Percentiles rank a stretch among this genome's conserved stretches.
Conservation (phyloP, 2,797 vertebrate genomes). For the Micropoecilia bifurca region DNA sequence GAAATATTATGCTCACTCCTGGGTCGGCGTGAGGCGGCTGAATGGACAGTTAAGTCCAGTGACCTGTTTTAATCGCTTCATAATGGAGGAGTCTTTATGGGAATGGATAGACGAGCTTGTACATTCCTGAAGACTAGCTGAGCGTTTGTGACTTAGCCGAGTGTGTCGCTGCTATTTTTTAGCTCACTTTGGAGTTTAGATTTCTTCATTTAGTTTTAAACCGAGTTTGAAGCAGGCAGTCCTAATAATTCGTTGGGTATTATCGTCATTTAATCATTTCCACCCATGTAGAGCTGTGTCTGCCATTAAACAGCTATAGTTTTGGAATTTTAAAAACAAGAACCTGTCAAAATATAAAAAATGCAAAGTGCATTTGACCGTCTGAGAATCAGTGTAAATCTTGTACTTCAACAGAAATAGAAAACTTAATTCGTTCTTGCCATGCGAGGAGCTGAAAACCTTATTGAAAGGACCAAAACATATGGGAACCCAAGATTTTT, state of each 20-base stretch:
- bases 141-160: not conserved
- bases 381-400: not conserved
- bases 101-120: not conserved
- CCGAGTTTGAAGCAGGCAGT: not conserved
- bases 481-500: not conserved
- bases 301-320: not conserved
- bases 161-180: not conserved
- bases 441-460: not conserved
- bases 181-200: not conserved
- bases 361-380: not conserved
- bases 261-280: not conserved
- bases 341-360: not conserved
- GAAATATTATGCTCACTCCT: conserved; percentile 57
- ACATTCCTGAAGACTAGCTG: not conserved
- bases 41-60: conserved; percentile 42
- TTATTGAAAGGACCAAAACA: not conserved
- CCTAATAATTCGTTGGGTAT: not conserved
- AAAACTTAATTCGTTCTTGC: not conserved
- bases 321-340: not conserved
- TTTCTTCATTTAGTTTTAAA: not conserved
- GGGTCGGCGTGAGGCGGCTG: conserved; percentile 43
- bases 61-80: conserved; percentile 46
- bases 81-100: conserved; percentile 10
- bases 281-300: not conserved
- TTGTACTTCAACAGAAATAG: not conserved